Evolutionary conservation across 2,113 vertebrate genomes (phyloP), one percentile per base, ranked within the genome.

Genomic region (Rhinichthys klamathensis): DNA sequence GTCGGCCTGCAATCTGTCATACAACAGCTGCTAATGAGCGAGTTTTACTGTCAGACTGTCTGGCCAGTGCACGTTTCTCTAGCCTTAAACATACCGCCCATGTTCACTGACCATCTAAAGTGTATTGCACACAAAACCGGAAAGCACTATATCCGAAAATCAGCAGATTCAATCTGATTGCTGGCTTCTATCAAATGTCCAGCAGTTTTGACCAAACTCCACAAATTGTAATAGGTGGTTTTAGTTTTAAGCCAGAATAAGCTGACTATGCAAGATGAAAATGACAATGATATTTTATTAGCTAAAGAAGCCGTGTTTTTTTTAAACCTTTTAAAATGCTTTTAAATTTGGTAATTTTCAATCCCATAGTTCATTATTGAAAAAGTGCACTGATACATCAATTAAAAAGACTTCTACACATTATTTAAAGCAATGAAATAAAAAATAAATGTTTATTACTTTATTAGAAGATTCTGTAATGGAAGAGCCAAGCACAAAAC

Each of bases 1-100:
- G 10, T 65, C 65, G n/a, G 84, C 82, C 92, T 92, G 93, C 80
- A 77, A 89, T 90, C 80, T 78, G 70, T 94, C 92, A 90, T 35
- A 4, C 84, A 89, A 93, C 93, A 93, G 92, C 92, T 91, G 89
- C 91, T 95, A 94, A 95, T 93, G 91, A 95, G 92, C 89, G 88
- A 65, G 88, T 91, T 85, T 54, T 73, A 86, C 87, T 80, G 82
- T 89, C 83, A 90, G 81, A 81, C 86, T 25, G 30, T 30, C 25
- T 25, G 41, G 15, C 25, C 32, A 82, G 30, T 25, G 30, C 41
- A 46, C 3, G 5, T 69, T 81, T 32, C 18, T 67, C 44, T 16
- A 8, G 54, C 21, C 10, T 30, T 44, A 21, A 13, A 6, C 18
- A 23, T 9, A 23, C 11, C 8, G 13, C 41, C 25, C 7, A 9